phyloP scores from a whole-genome alignment of 2,888 invertebrate species.

The Cantharis flavilabris region DNA sequence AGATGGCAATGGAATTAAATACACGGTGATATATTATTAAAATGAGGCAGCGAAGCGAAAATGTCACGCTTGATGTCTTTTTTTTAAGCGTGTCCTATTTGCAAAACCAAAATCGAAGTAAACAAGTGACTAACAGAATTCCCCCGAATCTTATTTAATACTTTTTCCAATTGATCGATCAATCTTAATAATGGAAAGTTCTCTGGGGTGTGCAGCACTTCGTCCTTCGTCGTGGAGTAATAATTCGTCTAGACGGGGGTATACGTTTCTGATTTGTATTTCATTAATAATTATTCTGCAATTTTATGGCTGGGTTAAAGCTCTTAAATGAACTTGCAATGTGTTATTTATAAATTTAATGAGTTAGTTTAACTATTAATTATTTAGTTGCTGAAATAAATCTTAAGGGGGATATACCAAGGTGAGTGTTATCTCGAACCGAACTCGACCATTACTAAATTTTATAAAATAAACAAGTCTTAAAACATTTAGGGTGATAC shows the following conservation, averaged over 20 bases:
- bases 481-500: neutral
- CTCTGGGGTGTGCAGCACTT: neutral
- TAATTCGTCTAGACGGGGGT: neutral
- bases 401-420: neutral
- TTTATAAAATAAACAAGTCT: neutral
- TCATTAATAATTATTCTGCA: neutral
- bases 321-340: neutral
- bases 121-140: conserved; percentile 27
- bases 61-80: conserved; percentile 6
- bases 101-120: conserved; percentile 8
- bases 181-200: conserved; percentile 12
- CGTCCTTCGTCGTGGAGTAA: neutral
- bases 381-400: neutral
- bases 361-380: neutral
- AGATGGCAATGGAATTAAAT: conserved; percentile 13
- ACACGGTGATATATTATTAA: conserved; percentile 17
- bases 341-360: neutral
- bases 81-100: conserved; percentile 5
- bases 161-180: conserved; percentile 18
- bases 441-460: neutral
- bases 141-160: neutral
- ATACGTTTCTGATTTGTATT: neutral
- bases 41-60: conserved; percentile 14
- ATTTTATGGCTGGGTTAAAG: neutral
- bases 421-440: neutral